These are phyloP conservation scores for Andricus curvator DNA, from an alignment of 2,888 invertebrate species.

Conservation along the genomic window DNA sequence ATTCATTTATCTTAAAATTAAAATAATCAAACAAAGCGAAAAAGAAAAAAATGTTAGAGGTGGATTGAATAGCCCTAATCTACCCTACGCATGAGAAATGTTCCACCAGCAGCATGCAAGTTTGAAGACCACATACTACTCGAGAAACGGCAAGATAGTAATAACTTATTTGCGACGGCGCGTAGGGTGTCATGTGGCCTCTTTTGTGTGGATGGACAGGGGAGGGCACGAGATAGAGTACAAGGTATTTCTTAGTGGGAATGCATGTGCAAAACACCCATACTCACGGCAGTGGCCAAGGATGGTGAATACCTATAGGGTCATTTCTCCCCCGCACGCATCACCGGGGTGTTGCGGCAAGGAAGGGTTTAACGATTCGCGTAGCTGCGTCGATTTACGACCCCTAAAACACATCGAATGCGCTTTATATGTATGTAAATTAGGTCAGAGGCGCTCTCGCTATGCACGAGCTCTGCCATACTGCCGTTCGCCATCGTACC, in stretches of 20 bases:
- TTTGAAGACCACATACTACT: neutral
- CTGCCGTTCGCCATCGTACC: constrained; percentile 52
- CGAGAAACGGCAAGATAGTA: constrained; percentile 34
- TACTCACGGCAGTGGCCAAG: constrained; percentile 45
- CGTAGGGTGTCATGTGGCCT: neutral
- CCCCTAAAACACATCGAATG: constrained; percentile 78
- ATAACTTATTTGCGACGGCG: constrained; percentile 46
- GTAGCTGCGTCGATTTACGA: constrained; percentile 78
- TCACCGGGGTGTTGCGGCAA: constrained; percentile 73
- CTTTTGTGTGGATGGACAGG: constrained; percentile 21
- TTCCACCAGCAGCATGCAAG: neutral
- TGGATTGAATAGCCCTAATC: too few species aligned
- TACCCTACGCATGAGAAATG: neutral
- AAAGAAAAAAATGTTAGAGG: too few species aligned
- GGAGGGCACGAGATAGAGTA: constrained; percentile 12
- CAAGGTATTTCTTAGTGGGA: constrained; percentile 12
- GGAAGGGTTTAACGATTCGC: constrained; percentile 78
- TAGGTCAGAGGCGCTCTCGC: constrained; percentile 74
- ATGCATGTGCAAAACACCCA: constrained; percentile 47
- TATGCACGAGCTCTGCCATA: constrained; percentile 56
- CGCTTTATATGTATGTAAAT: constrained; percentile 79
- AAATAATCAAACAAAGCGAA: too few species aligned
- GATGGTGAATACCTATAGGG: constrained; percentile 55
- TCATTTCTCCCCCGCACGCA: constrained; percentile 67
- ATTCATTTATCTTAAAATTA: too few species aligned